Base-by-base conservation (phyloP, 2,113 vertebrate species). In the Periophthalmus modestus region DNA sequence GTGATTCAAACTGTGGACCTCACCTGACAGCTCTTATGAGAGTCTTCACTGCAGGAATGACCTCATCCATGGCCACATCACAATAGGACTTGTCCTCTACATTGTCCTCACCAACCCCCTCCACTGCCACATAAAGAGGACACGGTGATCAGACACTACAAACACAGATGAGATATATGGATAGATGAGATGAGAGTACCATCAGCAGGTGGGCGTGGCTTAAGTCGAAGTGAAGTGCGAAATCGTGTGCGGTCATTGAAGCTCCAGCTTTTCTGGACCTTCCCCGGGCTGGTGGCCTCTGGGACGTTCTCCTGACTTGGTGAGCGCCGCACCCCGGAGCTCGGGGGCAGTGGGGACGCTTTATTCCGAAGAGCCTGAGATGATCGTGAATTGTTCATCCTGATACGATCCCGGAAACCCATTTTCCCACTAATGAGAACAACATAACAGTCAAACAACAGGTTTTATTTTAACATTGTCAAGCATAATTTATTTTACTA, bases 241-340 rank as follows among this genome's bases (percentile, higher is more conserved):
- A 99, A 97, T 0, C 97, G 95, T 0, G 97, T 98, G 68, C 98
- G 94, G 88, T 99, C 98, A 0, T 98, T 99, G 87, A 99, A 99
- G 86, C 98, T 99, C 97, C 98, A 99, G 87, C 98, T 99, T 83
- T 99, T 99, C 91, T 98, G 97, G 77, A 99, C 97, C 84, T 98
- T 98, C 73, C 93, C 95, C 1, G 97, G 96, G 84, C 96, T 98
- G 74, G 89, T 82, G 66, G 92, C 87, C 72, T 97, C 96, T 0
- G 94, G 86, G 1, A 94, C n/a, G 5, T 97, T 96, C 91, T 98
- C 97, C 0, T 93, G 92, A 74, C 90, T 93, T 78, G 96, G 95
- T 2, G 96, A 95, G 11, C 87, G 93, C 18, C 94, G 93, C 18
- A 93, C 92, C 4, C 92, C 77, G 0, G 84, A 82, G 10, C 95